Evolutionary conservation across 2,113 vertebrate genomes (phyloP), one percentile per base, ranked within the genome.

Genomic region (Toxotes jaculatrix): DNA sequence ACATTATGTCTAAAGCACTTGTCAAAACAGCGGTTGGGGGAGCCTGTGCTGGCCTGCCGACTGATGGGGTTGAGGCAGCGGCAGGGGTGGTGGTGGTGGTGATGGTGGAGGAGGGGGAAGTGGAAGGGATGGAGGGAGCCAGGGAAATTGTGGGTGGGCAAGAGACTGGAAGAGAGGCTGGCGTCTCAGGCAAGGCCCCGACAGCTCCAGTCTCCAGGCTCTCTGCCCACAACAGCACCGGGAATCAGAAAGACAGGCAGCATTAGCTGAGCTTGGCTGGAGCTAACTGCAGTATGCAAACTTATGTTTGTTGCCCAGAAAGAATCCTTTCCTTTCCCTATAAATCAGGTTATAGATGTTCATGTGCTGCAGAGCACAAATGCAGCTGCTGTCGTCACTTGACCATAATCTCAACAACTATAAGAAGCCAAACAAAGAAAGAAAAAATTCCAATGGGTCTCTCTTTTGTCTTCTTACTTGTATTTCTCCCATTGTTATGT

Each of bases 1-100:
- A 93, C 92, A 93, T 92, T 92, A 92, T 91, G 91, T 94, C 91
- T 92, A 88, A 93, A 92, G 92, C 92, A 92, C 91, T 92, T 95
- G 92, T 95, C 92, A 94, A 94, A 94, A 94, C 87, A 93, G 81
- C 6, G 75, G 85, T 77, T 77, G 73, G 81, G 80, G 87, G 71
- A 91, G 88, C 78, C n/a, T 27, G 42, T 49, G 73, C 79, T 62
- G 89, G 89, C 69, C 82, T 57, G 60, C 74, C 34, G 80, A 72
- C 82, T 79, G 80, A 71, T 66, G 53, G 81, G 43, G 79, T 60
- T 71, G 45, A 85, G 80, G 74, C 83, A 57, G 82, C 8, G 4
- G 84, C 27, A 71, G 47, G 38, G 67, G 61, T 5, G 53, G 71
- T 12, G 73, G 87, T 45, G 80, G 59, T 47, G 72, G 27, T 6